Evolutionary conservation across 2,797 vertebrate species (phyloP).

Genomic region (Melanotaenia boesemani): DNA sequence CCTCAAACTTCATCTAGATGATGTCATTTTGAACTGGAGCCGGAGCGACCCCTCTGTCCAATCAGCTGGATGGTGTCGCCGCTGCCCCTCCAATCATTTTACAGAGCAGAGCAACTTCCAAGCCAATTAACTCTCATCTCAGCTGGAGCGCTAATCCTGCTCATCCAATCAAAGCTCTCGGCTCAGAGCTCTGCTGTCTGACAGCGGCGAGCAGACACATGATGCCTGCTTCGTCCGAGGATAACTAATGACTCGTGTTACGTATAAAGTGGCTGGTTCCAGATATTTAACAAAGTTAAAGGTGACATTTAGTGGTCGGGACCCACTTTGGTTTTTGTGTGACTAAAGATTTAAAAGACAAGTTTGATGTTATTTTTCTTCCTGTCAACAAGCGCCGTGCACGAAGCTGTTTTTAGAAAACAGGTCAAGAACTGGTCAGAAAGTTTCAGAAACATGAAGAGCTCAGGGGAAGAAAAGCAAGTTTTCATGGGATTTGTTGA

Average conservation of each 20-base stretch:
- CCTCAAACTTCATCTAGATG: no score
- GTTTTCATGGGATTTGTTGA: slow-evolving; percentile 21
- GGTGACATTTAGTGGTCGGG: slow-evolving; percentile 17
- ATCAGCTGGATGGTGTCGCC: slow-evolving; percentile 13
- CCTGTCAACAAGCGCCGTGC: slow-evolving; percentile 16
- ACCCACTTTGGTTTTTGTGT: slow-evolving; percentile 42
- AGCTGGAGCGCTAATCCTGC: slow-evolving; percentile 51
- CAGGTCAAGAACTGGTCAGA: no score
- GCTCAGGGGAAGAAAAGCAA: no score
- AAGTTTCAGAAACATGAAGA: no score
- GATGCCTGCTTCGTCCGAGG: background rate
- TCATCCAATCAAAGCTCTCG: slow-evolving; percentile 61
- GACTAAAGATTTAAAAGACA: slow-evolving; percentile 19
- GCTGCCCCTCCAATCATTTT: slow-evolving; percentile 39
- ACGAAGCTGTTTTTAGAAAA: no score
- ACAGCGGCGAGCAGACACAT: slow-evolving; percentile 13
- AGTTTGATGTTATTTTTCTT: slow-evolving; percentile 12
- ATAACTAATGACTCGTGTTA: slow-evolving; percentile 12
- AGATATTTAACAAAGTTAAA: slow-evolving; percentile 1
- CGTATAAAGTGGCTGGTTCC: background rate
- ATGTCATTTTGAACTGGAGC: no score
- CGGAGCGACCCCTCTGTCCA: no score
- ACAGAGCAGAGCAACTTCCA: slow-evolving; percentile 4
- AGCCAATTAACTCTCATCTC: slow-evolving; percentile 57
- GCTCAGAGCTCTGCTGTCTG: background rate